These are phyloP conservation scores for Periphyllus acericola DNA, from an alignment of 2,888 invertebrate species.

Conservation along the genomic window DNA sequence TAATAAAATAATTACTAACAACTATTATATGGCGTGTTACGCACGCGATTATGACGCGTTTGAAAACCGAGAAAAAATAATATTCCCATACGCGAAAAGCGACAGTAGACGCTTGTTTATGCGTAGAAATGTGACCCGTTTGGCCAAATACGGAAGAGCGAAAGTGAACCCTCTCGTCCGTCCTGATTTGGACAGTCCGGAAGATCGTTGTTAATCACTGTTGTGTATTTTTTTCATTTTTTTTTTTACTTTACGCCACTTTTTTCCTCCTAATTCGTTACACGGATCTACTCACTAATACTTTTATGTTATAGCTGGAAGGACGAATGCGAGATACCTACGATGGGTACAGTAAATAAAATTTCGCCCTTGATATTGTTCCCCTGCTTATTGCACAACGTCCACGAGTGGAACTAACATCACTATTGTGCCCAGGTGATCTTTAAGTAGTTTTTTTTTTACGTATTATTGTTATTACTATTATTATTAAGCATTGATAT, in stretches of 20 bases:
- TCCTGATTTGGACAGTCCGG: constrained; percentile 58
- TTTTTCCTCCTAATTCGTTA: constrained; percentile 14
- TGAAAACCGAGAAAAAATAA: constrained; percentile 27
- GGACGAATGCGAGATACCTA: constrained; percentile 31
- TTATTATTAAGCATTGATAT: not conserved
- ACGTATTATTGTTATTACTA: not conserved
- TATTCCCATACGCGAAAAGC: constrained; percentile 28
- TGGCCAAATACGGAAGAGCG: constrained; percentile 48
- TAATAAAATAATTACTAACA: constrained; percentile 5
- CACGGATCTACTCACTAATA: not conserved
- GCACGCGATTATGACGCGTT: constrained; percentile 26
- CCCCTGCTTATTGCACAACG: constrained; percentile 25
- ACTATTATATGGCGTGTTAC: not conserved
- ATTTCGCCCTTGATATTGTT: constrained; percentile 58
- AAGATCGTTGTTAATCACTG: constrained; percentile 41
- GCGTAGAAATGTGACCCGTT: constrained; percentile 48
- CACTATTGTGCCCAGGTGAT: constrained; percentile 38
- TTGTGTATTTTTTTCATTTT: not conserved
- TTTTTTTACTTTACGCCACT: not conserved
- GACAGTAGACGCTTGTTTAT: not conserved
- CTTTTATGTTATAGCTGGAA: constrained; percentile 16
- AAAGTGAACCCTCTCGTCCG: constrained; percentile 43
- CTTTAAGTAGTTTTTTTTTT: constrained; percentile 13
- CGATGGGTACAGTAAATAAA: not conserved
- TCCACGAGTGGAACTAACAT: constrained; percentile 51